Evolutionary conservation across 2,888 invertebrate genomes (phyloP).

Genomic region (Apoderus coryli): DNA sequence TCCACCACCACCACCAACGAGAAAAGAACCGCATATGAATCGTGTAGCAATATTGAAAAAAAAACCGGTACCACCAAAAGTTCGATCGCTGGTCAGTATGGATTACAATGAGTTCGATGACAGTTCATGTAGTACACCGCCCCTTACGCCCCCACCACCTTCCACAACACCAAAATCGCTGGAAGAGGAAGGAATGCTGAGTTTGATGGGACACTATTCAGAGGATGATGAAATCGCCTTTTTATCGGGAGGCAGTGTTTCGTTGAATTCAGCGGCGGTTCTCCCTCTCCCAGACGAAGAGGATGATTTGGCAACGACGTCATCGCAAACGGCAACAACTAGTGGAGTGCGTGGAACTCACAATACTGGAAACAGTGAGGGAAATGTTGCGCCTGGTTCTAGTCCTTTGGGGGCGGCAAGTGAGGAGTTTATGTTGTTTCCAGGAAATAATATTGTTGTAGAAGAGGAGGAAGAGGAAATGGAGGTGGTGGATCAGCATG

Average conservation of each 20-base stretch:
- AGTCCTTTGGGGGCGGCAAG: slow-evolving; percentile 42
- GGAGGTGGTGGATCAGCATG: slow-evolving; percentile 42
- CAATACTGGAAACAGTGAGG: too few species aligned
- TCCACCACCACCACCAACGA: slow-evolving; percentile 23
- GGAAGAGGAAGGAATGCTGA: slow-evolving; percentile 35
- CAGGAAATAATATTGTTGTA: too few species aligned
- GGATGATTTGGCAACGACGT: too few species aligned
- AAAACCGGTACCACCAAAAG: slow-evolving; percentile 32
- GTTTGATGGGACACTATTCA: slow-evolving; percentile 42
- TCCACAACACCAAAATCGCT: slow-evolving; percentile 23
- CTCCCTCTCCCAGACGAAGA: too few species aligned
- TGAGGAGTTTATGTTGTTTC: slow-evolving; percentile 51
- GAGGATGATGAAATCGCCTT: slow-evolving; percentile 47
- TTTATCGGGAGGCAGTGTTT: too few species aligned
- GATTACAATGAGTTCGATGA: slow-evolving; percentile 45
- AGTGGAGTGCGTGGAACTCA: too few species aligned
- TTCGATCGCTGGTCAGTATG: slow-evolving; percentile 38
- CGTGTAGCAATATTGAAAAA: slow-evolving; percentile 47
- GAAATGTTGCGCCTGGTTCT: too few species aligned
- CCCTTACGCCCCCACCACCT: slow-evolving; percentile 38
- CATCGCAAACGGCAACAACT: too few species aligned
- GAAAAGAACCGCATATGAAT: slow-evolving; percentile 34
- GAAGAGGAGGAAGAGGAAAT: too few species aligned
- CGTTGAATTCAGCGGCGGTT: slow-evolving; percentile 43
- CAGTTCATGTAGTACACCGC: slow-evolving; percentile 42